phyloP scores from a whole-genome alignment of 2,888 invertebrate genomes.

The Nomada fucata region DNA sequence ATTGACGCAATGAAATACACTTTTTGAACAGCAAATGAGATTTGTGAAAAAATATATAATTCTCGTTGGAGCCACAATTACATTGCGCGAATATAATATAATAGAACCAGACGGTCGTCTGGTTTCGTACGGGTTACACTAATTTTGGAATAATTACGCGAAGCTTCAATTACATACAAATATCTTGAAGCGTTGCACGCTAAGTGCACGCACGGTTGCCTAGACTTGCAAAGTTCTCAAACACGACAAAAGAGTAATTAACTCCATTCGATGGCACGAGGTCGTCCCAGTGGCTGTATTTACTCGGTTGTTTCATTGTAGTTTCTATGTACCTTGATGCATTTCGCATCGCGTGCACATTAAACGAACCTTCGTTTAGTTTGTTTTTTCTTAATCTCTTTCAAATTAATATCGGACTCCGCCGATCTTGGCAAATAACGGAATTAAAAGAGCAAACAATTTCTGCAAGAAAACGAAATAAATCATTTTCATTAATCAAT shows the following conservation, averaged over 20 bases:
- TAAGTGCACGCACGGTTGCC: conserved; percentile 19
- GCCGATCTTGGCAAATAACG: neutral
- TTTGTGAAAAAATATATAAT: neutral
- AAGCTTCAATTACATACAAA: conserved; percentile 5
- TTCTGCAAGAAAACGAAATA: neutral
- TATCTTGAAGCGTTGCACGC: conserved; percentile 35
- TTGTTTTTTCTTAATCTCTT: neutral
- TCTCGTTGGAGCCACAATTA: neutral
- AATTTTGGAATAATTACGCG: conserved; percentile 35
- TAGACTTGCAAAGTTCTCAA: conserved; percentile 37
- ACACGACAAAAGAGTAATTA: conserved; percentile 60
- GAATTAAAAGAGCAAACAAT: neutral
- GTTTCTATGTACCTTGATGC: conserved; percentile 36
- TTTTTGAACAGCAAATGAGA: neutral
- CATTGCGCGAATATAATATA: neutral
- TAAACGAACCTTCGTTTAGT: conserved; percentile 32
- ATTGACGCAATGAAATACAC: neutral
- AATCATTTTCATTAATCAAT: neutral
- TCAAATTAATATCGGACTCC: neutral
- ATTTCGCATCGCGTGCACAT: conserved; percentile 15
- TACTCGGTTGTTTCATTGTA: conserved; percentile 46
- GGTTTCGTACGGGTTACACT: conserved; percentile 12
- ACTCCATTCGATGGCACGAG: conserved; percentile 52
- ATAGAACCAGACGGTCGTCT: neutral
- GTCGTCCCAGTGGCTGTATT: conserved; percentile 26